Conservation (phyloP, 64 coral and sea anemone genomes). For the Montipora foliosa region DNA sequence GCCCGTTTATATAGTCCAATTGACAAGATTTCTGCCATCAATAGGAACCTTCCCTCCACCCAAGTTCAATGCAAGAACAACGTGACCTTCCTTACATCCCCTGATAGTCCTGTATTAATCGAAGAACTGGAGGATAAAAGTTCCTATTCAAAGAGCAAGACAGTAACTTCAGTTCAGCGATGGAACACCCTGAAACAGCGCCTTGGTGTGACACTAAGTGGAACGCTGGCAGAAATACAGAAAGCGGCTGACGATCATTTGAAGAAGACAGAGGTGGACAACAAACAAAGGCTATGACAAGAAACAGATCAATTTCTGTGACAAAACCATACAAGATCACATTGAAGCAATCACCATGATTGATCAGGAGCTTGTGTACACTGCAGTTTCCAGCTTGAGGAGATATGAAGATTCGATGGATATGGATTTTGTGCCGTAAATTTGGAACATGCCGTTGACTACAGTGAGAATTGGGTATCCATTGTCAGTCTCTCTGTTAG, state of each 20-base stretch:
- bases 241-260: background rate
- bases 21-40: conserved; percentile 52
- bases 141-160: background rate
- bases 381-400: background rate
- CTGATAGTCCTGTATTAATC: conserved; percentile 9
- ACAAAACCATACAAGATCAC: conserved; percentile 32
- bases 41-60: background rate
- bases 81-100: background rate
- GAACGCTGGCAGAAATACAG: background rate
- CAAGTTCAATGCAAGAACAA: background rate
- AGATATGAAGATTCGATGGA: background rate
- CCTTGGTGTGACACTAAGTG: conserved; percentile 9
- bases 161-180: background rate
- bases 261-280: conserved; percentile 1
- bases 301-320: background rate
- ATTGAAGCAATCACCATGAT: conserved; percentile 26
- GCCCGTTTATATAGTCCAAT: conserved; percentile 54
- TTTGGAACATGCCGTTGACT: background rate
- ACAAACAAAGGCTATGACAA: background rate
- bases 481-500: conserved; percentile 30
- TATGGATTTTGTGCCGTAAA: background rate
- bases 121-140: conserved; percentile 33
- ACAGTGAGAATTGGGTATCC: conserved; percentile 13
- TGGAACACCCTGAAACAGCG: conserved; percentile 22
- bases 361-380: background rate